phyloP scores from a whole-genome alignment of 2,888 invertebrate genomes.

The Yponomeuta sedellus region DNA sequence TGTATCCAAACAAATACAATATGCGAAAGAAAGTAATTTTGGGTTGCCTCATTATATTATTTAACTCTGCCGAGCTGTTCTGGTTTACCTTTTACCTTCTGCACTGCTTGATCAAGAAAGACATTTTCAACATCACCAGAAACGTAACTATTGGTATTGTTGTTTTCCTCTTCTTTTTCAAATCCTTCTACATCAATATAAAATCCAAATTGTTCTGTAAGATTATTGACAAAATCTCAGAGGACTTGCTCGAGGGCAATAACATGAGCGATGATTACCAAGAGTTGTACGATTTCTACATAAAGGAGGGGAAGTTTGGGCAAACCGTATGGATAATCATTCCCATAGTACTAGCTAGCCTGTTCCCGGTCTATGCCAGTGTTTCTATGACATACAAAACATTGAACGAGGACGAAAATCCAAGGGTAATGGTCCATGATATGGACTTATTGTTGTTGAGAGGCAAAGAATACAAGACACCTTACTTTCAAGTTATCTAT shows the following conservation, averaged over 20 bases:
- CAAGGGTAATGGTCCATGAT: constrained; percentile 49
- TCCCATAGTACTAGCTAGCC: constrained; percentile 37
- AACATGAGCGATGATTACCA: constrained; percentile 41
- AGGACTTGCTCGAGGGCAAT: constrained; percentile 44
- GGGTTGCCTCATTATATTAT: constrained; percentile 27
- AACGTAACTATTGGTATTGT: constrained; percentile 45
- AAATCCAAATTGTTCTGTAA: constrained; percentile 38
- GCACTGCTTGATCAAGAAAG: constrained; percentile 37
- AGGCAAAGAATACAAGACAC: constrained; percentile 47
- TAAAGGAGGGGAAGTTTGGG: constrained; percentile 39
- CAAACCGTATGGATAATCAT: constrained; percentile 46
- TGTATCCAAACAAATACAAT: constrained; percentile 48
- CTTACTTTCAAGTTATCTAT: constrained; percentile 50
- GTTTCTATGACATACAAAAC: constrained; percentile 37
- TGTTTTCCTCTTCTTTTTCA: constrained; percentile 45
- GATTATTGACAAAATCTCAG: constrained; percentile 41
- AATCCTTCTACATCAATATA: constrained; percentile 41
- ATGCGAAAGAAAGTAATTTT: constrained; percentile 28
- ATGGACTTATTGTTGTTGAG: constrained; percentile 47
- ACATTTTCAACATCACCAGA: constrained; percentile 45
- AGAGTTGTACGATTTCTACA: constrained; percentile 39
- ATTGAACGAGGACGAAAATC: constrained; percentile 36
- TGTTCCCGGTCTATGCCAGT: constrained; percentile 48
- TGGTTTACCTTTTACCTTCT: constrained; percentile 45
- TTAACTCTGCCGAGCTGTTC: constrained; percentile 38